A percentile compares a stretch with the other conserved stretches of the same genome.
phyloP scores from a whole-genome alignment of 2,888 invertebrate species.

The Tipula confusa region DNA sequence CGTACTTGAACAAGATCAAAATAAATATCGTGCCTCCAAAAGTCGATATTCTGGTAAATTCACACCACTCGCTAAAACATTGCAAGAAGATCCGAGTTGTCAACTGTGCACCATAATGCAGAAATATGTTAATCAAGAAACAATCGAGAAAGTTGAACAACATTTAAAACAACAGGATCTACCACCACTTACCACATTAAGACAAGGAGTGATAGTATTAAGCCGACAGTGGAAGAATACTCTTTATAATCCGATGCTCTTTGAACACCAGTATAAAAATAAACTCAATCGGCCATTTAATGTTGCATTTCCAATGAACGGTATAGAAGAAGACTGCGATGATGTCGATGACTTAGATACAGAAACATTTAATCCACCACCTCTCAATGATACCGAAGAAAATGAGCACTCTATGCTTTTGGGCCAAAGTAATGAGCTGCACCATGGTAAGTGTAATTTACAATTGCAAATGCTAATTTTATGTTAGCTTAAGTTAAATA shows the following conservation, averaged over 20 bases:
- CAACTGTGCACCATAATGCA: slow-evolving; percentile 86
- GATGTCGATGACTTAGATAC: slow-evolving; percentile 48
- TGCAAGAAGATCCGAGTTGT: slow-evolving; percentile 93
- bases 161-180: slow-evolving; percentile 79
- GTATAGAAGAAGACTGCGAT: slow-evolving; percentile 64
- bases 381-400: slow-evolving; percentile 43
- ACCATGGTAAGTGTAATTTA: slow-evolving; percentile 34
- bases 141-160: slow-evolving; percentile 71
- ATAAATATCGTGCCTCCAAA: slow-evolving; percentile 42
- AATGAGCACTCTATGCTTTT: slow-evolving; percentile 52
- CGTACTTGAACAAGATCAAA: slow-evolving; percentile 80
- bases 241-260: slow-evolving; percentile 83
- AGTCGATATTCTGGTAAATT: slow-evolving; percentile 81
- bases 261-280: slow-evolving; percentile 84
- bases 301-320: slow-evolving; percentile 82
- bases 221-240: slow-evolving; percentile 97
- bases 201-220: slow-evolving; percentile 94
- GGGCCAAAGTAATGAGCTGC: slow-evolving; percentile 41
- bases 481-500: not conserved
- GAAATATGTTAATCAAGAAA: slow-evolving; percentile 74
- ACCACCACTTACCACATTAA: slow-evolving; percentile 79
- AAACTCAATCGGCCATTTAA: slow-evolving; percentile 78
- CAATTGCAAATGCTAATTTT: not conserved
- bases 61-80: slow-evolving; percentile 80
- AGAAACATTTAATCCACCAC: slow-evolving; percentile 38